These are phyloP conservation scores for Hoplostethus mediterraneus DNA, from an alignment of 2,797 vertebrate species.

Conservation along the genomic window DNA sequence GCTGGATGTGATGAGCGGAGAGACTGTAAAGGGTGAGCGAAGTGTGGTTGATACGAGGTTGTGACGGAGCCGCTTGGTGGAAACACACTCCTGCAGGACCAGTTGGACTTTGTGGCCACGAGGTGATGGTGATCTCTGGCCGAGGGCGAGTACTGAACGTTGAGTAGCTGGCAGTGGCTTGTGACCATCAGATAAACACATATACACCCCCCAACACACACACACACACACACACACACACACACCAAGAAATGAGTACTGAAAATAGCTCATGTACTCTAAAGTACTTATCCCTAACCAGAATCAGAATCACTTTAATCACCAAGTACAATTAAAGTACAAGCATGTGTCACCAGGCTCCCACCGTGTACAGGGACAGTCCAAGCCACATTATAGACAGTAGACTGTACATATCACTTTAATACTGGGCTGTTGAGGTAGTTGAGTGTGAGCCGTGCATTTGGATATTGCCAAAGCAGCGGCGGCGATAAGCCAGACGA, in stretches of 20 bases:
- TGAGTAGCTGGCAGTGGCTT: not conserved
- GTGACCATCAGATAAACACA: not conserved
- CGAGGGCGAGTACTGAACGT: too few species aligned
- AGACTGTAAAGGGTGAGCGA: too few species aligned
- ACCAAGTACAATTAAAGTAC: not conserved
- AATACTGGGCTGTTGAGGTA: not conserved
- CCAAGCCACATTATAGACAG: constrained; percentile 9
- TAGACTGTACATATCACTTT: constrained; percentile 23
- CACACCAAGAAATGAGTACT: too few species aligned
- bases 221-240: not conserved
- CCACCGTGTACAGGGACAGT: not conserved
- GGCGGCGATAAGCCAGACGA: not conserved
- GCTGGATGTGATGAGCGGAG: too few species aligned
- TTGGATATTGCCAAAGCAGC: constrained; percentile 36
- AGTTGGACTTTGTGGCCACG: too few species aligned
- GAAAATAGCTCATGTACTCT: too few species aligned
- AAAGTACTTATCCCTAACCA: not conserved
- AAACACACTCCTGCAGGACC: too few species aligned
- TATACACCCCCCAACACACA: not conserved
- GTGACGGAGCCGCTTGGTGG: too few species aligned
- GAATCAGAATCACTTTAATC: not conserved
- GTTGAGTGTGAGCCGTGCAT: constrained; percentile 12
- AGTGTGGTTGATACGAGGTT: too few species aligned
- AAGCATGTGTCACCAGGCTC: constrained; percentile 1
- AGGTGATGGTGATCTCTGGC: too few species aligned